Evolutionary conservation across 2,888 invertebrate species (phyloP).

Genomic region (Drosophila austrosaltans): DNA sequence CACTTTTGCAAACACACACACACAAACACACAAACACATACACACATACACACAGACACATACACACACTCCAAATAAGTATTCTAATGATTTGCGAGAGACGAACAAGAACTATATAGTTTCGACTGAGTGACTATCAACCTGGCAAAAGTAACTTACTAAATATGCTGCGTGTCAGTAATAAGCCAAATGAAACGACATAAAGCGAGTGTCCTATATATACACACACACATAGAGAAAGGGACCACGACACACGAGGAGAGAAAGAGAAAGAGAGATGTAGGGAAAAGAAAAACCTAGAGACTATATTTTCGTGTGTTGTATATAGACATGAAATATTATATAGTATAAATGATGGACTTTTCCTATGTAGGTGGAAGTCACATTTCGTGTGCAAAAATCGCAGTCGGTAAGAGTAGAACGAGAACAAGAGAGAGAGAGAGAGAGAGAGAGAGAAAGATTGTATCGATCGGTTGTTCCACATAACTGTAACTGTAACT

Average conservation of each 20-base stretch:
- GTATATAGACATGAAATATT: conserved; percentile 20
- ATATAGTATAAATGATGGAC: conserved; percentile 41
- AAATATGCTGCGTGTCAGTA: conserved; percentile 75
- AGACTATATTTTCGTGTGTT: conserved; percentile 37
- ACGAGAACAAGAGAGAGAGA: conserved; percentile 24
- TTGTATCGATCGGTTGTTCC: conserved; percentile 50
- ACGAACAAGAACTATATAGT: conserved; percentile 19
- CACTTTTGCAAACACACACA: conserved; percentile 46
- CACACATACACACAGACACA: conserved; percentile 28
- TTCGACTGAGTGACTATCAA: conserved; percentile 46
- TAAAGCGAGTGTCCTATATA: conserved; percentile 47
- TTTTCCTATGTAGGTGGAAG: conserved; percentile 46
- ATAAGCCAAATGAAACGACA: conserved; percentile 70
- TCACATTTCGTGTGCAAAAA: conserved; percentile 70
- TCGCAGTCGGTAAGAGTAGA: conserved; percentile 47
- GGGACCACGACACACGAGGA: neutral
- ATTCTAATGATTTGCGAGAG: conserved; percentile 10
- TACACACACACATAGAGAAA: neutral
- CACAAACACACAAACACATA: conserved; percentile 31
- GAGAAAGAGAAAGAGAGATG: neutral
- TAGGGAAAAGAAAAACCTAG: conserved; percentile 24
- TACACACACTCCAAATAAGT: conserved; percentile 48
- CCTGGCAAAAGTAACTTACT: conserved; percentile 65
- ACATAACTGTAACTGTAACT: conserved; percentile 51
- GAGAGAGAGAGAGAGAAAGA: conserved; percentile 8